phyloP scores from a whole-genome alignment of 2,113 vertebrate genomes.

The Xenopus borealis region DNA sequence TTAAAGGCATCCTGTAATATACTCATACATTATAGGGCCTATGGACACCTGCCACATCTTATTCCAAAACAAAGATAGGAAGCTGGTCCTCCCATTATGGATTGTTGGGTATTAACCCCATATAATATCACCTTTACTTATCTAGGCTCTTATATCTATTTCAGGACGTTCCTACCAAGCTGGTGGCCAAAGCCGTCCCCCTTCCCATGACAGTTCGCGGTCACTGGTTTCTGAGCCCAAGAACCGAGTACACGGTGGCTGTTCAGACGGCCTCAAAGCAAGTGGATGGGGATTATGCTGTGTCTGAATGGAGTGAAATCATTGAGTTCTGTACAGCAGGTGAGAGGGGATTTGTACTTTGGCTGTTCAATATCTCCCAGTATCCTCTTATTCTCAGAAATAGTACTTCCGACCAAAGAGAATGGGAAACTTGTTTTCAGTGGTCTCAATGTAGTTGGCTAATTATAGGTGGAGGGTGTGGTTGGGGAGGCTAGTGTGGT shows the following conservation, averaged over 20 bases:
- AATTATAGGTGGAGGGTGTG: no score
- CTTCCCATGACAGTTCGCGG: constrained; percentile 96
- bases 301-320: constrained; percentile 98
- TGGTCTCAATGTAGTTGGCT: no score
- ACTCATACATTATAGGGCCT: no score
- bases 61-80: no score
- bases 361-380: background rate
- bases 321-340: constrained; percentile 97
- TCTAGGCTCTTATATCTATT: background rate
- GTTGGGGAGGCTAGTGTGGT: no score
- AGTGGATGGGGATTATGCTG: constrained; percentile 89
- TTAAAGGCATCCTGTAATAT: no score
- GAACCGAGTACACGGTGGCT: constrained; percentile 95
- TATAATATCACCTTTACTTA: no score
- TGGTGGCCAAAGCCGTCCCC: constrained; percentile 95
- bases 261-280: constrained; percentile 96
- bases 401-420: no score
- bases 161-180: constrained; percentile 94
- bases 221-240: constrained; percentile 98
- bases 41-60: no score
- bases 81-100: no score
- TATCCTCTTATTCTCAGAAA: background rate
- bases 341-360: constrained; percentile 52
- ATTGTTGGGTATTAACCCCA: no score
- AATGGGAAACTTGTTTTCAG: no score